Conservation (phyloP, 2,113 vertebrate species). For the Parotia lawesii region DNA sequence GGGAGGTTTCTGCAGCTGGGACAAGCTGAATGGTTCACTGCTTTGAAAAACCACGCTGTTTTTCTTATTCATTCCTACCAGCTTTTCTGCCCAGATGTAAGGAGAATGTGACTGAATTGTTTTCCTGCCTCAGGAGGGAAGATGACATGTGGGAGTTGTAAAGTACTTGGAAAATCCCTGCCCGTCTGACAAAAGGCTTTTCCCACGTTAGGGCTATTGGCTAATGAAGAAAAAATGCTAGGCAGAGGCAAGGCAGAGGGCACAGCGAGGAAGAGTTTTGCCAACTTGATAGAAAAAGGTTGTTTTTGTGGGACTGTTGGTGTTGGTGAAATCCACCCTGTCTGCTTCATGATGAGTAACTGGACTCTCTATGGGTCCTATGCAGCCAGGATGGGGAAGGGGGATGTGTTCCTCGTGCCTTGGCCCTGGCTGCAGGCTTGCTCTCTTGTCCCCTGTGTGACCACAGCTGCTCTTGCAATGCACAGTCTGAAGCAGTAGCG, state of each 20-base stretch:
- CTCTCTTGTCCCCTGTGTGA: accelerated
- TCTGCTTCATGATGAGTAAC: neutral
- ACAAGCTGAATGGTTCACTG: neutral
- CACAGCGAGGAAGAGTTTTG: neutral
- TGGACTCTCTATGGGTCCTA: neutral
- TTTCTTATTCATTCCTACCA: neutral
- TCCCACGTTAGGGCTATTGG: neutral
- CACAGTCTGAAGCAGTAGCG: accelerated
- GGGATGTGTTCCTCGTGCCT: accelerated
- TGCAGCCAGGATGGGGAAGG: neutral
- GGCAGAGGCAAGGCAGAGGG: neutral
- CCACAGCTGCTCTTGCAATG: neutral
- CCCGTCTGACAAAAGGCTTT: conserved; percentile 8
- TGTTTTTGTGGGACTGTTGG: neutral
- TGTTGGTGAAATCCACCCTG: neutral
- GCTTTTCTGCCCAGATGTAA: conserved; percentile 16
- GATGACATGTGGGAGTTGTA: neutral
- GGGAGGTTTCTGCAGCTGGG: neutral
- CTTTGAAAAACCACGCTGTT: neutral
- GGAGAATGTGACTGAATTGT: neutral
- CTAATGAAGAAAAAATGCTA: conserved; percentile 19
- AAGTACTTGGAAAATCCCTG: conserved; percentile 24
- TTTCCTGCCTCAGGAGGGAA: conserved; percentile 10
- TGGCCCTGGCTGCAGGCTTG: accelerated
- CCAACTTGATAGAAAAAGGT: neutral